Conservation (phyloP, 2,888 invertebrate species). For the Caenorhabditis sp. region DNA sequence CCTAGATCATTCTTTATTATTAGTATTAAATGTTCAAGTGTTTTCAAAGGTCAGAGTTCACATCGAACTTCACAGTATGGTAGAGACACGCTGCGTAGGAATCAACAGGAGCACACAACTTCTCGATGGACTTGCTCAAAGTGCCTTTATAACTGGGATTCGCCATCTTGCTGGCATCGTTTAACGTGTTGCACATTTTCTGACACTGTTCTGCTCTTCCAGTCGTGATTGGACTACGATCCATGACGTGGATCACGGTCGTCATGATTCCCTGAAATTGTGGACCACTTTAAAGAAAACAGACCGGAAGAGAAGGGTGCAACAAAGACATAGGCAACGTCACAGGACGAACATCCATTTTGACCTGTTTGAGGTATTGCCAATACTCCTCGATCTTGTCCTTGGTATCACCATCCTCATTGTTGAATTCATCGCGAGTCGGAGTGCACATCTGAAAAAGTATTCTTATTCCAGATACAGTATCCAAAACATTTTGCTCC, state of each 20-base stretch:
- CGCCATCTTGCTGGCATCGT: slow-evolving; percentile 40
- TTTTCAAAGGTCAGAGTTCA: slow-evolving; percentile 53
- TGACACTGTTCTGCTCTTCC: slow-evolving; percentile 62
- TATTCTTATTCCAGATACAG: background rate
- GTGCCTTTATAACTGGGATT: slow-evolving; percentile 56
- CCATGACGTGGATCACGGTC: slow-evolving; percentile 72
- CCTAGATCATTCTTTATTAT: slow-evolving; percentile 3
- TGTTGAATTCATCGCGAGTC: slow-evolving; percentile 57
- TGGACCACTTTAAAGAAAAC: background rate
- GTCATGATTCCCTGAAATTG: slow-evolving; percentile 70
- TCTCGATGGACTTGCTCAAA: slow-evolving; percentile 68
- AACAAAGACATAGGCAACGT: background rate
- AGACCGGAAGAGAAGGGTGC: background rate
- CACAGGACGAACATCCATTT: slow-evolving; percentile 54
- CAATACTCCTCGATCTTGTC: slow-evolving; percentile 72
- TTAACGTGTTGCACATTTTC: slow-evolving; percentile 66
- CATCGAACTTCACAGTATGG: slow-evolving; percentile 75
- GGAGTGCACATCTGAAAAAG: slow-evolving; percentile 72
- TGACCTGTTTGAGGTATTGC: slow-evolving; percentile 73
- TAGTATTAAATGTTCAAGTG: slow-evolving; percentile 16
- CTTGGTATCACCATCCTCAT: slow-evolving; percentile 62
- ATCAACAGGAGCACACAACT: slow-evolving; percentile 70
- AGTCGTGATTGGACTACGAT: slow-evolving; percentile 59
- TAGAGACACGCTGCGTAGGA: slow-evolving; percentile 73
- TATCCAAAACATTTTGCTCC: background rate